Percentiles rank a stretch among this genome's conserved stretches.
Evolutionary conservation across 2,113 vertebrate species (phyloP).

Genomic region (Tetrax tetrax): DNA sequence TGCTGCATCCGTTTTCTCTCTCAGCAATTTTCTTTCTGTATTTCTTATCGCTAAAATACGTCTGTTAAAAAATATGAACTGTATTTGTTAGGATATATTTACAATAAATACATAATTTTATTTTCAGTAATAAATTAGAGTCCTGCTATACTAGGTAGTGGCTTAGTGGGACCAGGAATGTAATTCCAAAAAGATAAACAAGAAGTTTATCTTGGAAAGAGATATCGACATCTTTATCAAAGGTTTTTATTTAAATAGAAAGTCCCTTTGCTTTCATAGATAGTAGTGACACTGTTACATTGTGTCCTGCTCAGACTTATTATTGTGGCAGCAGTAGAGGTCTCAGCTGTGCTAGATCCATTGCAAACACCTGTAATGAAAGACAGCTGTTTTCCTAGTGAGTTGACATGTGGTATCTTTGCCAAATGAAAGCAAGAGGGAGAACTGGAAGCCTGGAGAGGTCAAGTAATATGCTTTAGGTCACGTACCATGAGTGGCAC

Average conservation of each 20-base stretch:
- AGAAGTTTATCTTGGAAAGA: neutral
- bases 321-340: neutral
- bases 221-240: neutral
- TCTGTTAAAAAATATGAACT: neutral
- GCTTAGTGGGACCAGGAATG: neutral
- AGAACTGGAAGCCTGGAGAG: neutral
- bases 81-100: neutral
- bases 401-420: neutral
- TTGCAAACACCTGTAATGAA: neutral
- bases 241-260: neutral
- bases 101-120: neutral
- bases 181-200: neutral
- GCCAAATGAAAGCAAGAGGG: neutral
- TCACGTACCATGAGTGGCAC: neutral
- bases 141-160: neutral
- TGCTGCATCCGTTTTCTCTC: neutral
- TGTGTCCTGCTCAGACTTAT: neutral
- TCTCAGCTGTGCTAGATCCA: neutral
- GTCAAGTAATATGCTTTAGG: neutral
- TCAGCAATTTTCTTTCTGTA: neutral
- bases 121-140: neutral
- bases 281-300: neutral
- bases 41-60: neutral
- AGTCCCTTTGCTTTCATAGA: neutral
- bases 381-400: neutral